Percentiles rank a stretch among this genome's conserved stretches.
phyloP scores from a whole-genome alignment of 2,888 invertebrate genomes.

The Mythimna ferrago region DNA sequence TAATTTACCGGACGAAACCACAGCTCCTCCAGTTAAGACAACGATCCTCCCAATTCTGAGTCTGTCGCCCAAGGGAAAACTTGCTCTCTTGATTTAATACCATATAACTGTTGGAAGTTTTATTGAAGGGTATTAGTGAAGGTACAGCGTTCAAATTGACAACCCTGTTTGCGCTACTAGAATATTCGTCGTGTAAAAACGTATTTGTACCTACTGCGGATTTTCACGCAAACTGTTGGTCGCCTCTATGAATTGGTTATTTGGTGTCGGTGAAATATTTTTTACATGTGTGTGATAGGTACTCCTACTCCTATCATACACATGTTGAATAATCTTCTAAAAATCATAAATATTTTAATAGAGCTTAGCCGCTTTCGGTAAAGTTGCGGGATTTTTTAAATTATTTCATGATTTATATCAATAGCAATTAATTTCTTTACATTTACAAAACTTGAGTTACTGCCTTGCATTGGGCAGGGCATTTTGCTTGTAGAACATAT shows the following conservation, averaged over 20 bases:
- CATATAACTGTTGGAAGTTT: conserved; percentile 26
- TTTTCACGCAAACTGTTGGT: conserved; percentile 47
- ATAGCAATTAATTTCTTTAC: background rate
- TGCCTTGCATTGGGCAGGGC: too few relatives aligned
- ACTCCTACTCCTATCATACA: background rate
- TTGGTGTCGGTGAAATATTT: conserved; percentile 34
- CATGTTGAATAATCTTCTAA: background rate
- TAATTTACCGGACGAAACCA: conserved; percentile 53
- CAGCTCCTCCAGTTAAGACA: conserved; percentile 30
- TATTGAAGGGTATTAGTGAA: conserved; percentile 33
- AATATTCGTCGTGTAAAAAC: conserved; percentile 54
- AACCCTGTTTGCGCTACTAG: conserved; percentile 45
- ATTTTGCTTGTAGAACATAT: too few relatives aligned
- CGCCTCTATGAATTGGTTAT: conserved; percentile 52
- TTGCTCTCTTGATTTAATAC: conserved; percentile 40
- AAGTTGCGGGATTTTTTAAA: too few relatives aligned
- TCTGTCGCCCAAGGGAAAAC: conserved; percentile 22
- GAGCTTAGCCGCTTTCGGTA: background rate
- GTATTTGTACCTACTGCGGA: conserved; percentile 28
- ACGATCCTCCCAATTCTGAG: conserved; percentile 24
- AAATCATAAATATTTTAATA: background rate
- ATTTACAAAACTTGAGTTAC: too few relatives aligned
- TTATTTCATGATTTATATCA: background rate
- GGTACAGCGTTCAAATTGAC: conserved; percentile 23
- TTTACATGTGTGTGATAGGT: background rate